Percentiles rank a stretch among this genome's conserved stretches.
These are phyloP conservation scores for Trachythela sp. DNA, from an alignment of 64 coral and sea anemone genomes.

Conservation along the genomic window DNA sequence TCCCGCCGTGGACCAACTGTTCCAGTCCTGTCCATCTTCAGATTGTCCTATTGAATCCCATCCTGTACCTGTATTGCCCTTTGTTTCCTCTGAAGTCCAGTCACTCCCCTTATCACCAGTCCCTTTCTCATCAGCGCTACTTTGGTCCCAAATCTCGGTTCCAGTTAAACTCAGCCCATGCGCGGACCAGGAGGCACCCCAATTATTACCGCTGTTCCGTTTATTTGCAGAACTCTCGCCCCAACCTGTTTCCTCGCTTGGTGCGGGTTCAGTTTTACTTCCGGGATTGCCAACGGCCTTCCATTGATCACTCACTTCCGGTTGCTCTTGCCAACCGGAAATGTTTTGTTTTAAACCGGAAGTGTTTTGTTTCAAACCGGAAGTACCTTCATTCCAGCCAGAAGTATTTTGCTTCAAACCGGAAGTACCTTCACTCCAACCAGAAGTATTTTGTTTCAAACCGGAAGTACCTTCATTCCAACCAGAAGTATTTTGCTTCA, in stretches of 20 bases:
- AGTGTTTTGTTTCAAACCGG: slow-evolving; percentile 17
- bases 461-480: too few species aligned
- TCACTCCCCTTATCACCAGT: background rate
- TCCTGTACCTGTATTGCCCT: slow-evolving; percentile 43
- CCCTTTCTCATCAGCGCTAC: background rate
- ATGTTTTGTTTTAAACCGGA: background rate
- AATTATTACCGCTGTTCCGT: background rate
- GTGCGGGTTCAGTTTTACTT: background rate
- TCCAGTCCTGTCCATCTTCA: slow-evolving; percentile 78
- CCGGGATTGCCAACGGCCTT: background rate
- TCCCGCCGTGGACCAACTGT: slow-evolving; percentile 81
- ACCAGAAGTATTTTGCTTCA: background rate
- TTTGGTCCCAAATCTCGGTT: slow-evolving; percentile 8
- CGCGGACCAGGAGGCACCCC: background rate
- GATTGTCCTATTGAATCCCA: slow-evolving; percentile 63
- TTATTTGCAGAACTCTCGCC: background rate
- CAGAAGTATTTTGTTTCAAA: slow-evolving; percentile 31
- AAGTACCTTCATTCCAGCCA: slow-evolving; percentile 59
- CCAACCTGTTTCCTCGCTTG: slow-evolving; percentile 4
- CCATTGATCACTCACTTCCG: background rate
- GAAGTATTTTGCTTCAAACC: slow-evolving; percentile 49
- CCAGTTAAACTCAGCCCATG: slow-evolving; percentile 14
- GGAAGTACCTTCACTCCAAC: slow-evolving; percentile 61
- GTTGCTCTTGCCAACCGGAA: background rate
- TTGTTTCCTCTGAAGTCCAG: background rate